Evolutionary conservation across 2,888 invertebrate species (phyloP).

Genomic region (Eremobia ochroleuca): DNA sequence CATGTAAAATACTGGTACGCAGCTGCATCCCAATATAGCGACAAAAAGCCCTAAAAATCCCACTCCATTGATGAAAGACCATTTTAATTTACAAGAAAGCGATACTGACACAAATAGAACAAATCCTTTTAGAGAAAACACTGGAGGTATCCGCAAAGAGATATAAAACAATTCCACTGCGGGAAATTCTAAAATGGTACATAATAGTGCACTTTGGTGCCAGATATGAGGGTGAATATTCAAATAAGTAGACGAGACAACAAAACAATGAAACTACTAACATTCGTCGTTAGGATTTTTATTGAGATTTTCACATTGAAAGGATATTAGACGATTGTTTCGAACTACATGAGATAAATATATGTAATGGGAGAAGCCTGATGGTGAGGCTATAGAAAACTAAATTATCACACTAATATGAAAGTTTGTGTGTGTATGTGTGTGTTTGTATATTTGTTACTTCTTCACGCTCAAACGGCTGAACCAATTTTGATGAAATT

Average conservation of each 20-base stretch:
- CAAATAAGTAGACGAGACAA: conserved; percentile 2
- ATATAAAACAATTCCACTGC: conserved; percentile 28
- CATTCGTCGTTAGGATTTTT: conserved; percentile 12
- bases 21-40: neutral
- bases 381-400: neutral
- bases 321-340: conserved; percentile 14
- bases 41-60: neutral
- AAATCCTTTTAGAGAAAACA: conserved; percentile 40
- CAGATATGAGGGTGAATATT: conserved; percentile 21
- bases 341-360: neutral
- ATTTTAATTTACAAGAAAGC: conserved; percentile 38
- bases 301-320: conserved; percentile 22
- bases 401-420: too few relatives aligned
- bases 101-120: conserved; percentile 29
- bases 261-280: conserved; percentile 3
- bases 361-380: neutral
- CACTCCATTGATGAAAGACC: conserved; percentile 16
- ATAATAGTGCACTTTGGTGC: conserved; percentile 40
- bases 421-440: too few relatives aligned
- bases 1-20: too few relatives aligned
- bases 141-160: conserved; percentile 17
- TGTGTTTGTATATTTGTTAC: too few relatives aligned
- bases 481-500: too few relatives aligned
- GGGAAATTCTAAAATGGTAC: conserved; percentile 9
- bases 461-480: too few relatives aligned